Base-by-base conservation (phyloP, 2,888 invertebrate genomes). In the Meloe dianella region DNA sequence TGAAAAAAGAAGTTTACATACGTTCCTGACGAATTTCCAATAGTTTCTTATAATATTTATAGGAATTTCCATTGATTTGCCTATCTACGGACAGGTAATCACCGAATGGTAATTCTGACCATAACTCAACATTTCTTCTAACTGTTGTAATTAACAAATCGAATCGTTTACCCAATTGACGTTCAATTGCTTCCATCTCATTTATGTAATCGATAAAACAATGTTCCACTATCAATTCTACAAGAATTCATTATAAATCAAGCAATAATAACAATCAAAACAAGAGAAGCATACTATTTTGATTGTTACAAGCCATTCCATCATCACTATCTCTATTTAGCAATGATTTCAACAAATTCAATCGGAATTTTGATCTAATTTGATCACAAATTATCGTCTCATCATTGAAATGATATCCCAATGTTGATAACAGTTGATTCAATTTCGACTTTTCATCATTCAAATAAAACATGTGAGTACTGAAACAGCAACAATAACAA, bases 11-110 rank as follows among this genome's bases (percentile, higher is more conserved):
- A n/a, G n/a, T n/a, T 47, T 22, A 47, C 47, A 47, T 9, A 47
- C 10, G 8, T 10, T 20, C 41, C 41, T 5, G 20, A 3, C 9
- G 47, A 20, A 8, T 9, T 20, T 47, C 20, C 12, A 20, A 10
- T n/a, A 58, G 32, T n/a, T 32, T 58, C 24, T 32, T 29, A 58
- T 58, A 58, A 58, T 32, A 58, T 58, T 58, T 30, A 32, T n/a
- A 58, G 2, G 30, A 10, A 30, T n/a, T 6, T 0, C 29, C 17
- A n/a, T 58, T 30, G 5, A 58, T 22, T 58, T 30, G 12, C 2
- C 58, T 12, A 4, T 58, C 58, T 4, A n/a, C 35, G 1, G 58
- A 58, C 22, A 58, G 7, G 32, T 58, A 58, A 58, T 58, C 58
- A 20, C 35, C 29, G 0, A 58, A 58, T 6, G 58, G 58, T 35